A percentile compares a stretch with the other conserved stretches of the same genome.
Evolutionary conservation across 2,113 vertebrate species (phyloP).

Genomic region (Cinclus mexicanus): DNA sequence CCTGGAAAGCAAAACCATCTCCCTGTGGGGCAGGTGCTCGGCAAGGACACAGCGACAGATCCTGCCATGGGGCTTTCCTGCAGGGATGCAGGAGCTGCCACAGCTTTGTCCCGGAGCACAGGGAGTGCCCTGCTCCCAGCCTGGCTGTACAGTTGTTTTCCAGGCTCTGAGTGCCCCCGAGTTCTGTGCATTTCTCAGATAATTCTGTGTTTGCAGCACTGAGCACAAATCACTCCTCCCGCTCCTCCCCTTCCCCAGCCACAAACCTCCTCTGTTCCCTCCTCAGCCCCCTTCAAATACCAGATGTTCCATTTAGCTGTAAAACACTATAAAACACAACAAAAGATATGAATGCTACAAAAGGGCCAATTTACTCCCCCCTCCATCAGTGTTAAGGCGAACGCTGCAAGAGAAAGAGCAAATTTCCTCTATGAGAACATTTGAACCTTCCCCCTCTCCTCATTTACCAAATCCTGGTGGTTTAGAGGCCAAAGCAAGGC

Average conservation of each 20-base stretch:
- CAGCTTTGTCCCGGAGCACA: fast-evolving
- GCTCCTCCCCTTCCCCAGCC: background rate
- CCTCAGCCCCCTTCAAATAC: background rate
- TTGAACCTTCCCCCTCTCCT: background rate
- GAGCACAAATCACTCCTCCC: background rate
- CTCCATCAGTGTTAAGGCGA: background rate
- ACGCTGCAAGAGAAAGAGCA: background rate
- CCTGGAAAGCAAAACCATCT: background rate
- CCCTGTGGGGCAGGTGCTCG: fast-evolving
- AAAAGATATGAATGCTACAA: background rate
- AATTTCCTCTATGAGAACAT: background rate
- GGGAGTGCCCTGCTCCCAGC: background rate
- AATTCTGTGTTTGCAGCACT: background rate
- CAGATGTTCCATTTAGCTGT: slow-evolving; percentile 70
- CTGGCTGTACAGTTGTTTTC: fast-evolving
- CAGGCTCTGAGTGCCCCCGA: fast-evolving
- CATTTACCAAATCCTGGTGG: background rate
- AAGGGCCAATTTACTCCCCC: slow-evolving; percentile 28
- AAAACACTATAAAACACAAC: slow-evolving; percentile 56
- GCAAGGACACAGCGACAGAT: fast-evolving
- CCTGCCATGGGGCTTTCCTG: background rate
- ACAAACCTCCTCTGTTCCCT: slow-evolving; percentile 7
- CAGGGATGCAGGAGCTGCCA: background rate
- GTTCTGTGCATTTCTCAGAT: background rate
- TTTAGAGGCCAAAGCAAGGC: background rate